Base-by-base conservation (phyloP, 2,797 vertebrate species). In the Danio choprae region DNA sequence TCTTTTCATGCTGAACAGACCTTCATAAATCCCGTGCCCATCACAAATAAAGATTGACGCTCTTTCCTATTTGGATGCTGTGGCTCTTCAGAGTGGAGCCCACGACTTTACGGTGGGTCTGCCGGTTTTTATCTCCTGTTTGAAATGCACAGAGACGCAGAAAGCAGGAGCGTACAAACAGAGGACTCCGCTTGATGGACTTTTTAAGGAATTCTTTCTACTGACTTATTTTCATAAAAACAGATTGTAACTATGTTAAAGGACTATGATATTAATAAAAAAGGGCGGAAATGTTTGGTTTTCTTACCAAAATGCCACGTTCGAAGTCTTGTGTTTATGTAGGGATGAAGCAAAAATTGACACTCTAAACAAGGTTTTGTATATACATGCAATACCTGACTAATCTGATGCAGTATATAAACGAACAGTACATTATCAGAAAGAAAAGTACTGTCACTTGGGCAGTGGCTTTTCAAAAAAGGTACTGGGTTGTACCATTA, bases 201-300 rank as follows among this genome's bases (percentile, higher is more conserved):
- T 88, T 91, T 90, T 91, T 89, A 89, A 88, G 86, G 81, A 86
- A 86, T 82, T 84, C 83, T 90, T 90, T 90, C 85, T 88, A 88
- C 87, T 87, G 87, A 87, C 87, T 76, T 90, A 89, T 91, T 91
- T 91, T 91, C 89, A 85, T 90, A 89, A 87, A 86, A 88, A 88
- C 82, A 83, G 81, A 84, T 87, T 87, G 86, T 87, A 87, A 89
- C 81, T 85, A 81, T 89, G 84, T 86, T 81, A 87, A 87, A 86
- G 84, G 81, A 83, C 84, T 85, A 84, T 83, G 85, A 84, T 88
- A 83, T 85, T 87, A 87, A 88, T 88, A 87, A 88, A 87, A 87
- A 87, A 82, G 71, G 40, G 60, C 53, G 64, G 62, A 70, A 79
- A 83, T 56, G 46, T 68, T 67, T 77, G 75, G 53, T 65, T 62